Percentiles rank a stretch among this genome's conserved stretches.
phyloP scores from a whole-genome alignment of 1,140 invertebrate species.

The Elymnias hypermnestra region DNA sequence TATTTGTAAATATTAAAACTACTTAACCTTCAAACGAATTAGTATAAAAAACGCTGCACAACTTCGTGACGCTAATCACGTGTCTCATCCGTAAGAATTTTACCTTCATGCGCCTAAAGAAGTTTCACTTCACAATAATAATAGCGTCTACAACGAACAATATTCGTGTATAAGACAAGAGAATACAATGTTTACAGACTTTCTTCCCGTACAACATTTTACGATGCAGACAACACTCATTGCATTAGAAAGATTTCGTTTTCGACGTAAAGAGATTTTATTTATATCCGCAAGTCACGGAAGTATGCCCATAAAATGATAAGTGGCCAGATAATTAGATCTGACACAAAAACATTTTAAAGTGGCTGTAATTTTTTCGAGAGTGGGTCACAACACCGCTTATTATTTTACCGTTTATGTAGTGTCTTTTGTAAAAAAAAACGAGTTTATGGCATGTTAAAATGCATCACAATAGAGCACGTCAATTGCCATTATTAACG shows the following conservation, averaged over 20 bases:
- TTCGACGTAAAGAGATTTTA: constrained; percentile 1
- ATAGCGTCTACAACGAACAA: too few species aligned
- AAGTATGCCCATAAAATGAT: constrained; percentile 13
- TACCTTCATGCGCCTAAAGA: too few species aligned
- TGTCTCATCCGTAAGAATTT: too few species aligned
- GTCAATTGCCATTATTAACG: constrained; percentile 38
- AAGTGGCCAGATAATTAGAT: constrained; percentile 24
- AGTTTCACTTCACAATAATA: too few species aligned
- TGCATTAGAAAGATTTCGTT: constrained; percentile 1
- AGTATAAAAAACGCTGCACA: too few species aligned
- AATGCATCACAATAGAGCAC: constrained; percentile 53
- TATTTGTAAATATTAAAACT: too few species aligned
- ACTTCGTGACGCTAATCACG: too few species aligned
- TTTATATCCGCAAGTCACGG: constrained; percentile 5
- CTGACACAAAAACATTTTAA: constrained; percentile 31
- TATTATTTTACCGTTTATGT: constrained; percentile 42
- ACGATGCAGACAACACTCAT: too few species aligned
- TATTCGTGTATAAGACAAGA: too few species aligned
- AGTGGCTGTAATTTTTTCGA: constrained; percentile 35
- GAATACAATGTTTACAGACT: too few species aligned
- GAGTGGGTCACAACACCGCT: constrained; percentile 36
- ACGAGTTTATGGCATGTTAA: constrained; percentile 35
- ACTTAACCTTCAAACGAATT: too few species aligned
- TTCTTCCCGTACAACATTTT: too few species aligned
- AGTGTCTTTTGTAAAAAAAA: constrained; percentile 31